These are phyloP conservation scores for Entomyzon cyanotis DNA, from an alignment of 2,113 vertebrate genomes.

Conservation along the genomic window DNA sequence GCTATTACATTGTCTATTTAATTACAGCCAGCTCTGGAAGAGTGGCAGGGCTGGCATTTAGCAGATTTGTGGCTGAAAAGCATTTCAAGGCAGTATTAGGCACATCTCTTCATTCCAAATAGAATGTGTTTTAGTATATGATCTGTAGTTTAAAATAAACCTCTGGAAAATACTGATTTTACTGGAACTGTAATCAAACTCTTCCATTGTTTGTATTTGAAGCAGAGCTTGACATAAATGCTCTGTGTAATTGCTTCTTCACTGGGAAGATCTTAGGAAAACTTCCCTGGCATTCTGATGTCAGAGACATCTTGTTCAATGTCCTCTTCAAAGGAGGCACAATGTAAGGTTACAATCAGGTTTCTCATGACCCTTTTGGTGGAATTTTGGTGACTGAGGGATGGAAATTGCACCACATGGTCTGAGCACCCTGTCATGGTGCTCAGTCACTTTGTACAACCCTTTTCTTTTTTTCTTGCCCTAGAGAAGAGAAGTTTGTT, in stretches of 20 bases:
- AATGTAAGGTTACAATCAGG: neutral
- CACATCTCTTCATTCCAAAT: neutral
- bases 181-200: neutral
- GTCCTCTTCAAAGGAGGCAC: neutral
- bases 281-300: neutral
- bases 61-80: neutral
- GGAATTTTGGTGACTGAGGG: neutral
- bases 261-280: neutral
- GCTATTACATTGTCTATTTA: neutral
- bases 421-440: accelerated
- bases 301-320: neutral
- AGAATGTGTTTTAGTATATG: neutral
- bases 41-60: neutral
- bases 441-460: neutral
- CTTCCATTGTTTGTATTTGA: neutral
- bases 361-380: neutral
- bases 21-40: neutral
- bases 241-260: neutral
- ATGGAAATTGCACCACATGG: accelerated
- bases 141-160: neutral
- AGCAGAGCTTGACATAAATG: neutral
- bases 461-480: neutral
- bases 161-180: neutral
- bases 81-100: neutral
- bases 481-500: neutral